Evolutionary conservation across 2,797 vertebrate species (phyloP).

Genomic region (Gallinago stenura): DNA sequence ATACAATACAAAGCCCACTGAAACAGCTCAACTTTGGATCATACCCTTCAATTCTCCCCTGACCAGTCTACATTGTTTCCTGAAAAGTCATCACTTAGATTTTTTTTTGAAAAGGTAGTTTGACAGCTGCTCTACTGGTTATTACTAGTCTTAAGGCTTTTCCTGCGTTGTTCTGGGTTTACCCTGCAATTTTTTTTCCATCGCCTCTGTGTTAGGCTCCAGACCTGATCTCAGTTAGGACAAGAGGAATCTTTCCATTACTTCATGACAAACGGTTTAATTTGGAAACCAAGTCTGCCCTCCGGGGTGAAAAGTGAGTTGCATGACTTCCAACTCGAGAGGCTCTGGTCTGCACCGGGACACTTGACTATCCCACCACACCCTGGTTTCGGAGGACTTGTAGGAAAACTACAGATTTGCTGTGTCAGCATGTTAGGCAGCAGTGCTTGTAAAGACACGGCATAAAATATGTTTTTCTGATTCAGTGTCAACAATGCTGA

Average conservation of each 20-base stretch:
- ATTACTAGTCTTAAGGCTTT: slow-evolving; percentile 30
- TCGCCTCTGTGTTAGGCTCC: not conserved
- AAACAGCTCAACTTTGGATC: slow-evolving; percentile 64
- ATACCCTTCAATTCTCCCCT: slow-evolving; percentile 57
- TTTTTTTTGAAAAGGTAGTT: slow-evolving; percentile 43
- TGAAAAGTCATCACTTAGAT: slow-evolving; percentile 35
- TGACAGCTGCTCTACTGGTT: slow-evolving; percentile 46
- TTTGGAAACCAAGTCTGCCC: slow-evolving; percentile 19
- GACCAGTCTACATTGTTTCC: slow-evolving; percentile 58
- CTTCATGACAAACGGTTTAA: slow-evolving; percentile 24
- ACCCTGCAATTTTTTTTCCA: slow-evolving; percentile 23
- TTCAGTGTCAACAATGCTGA: slow-evolving; percentile 16
- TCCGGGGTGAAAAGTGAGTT: not conserved
- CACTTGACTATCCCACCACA: not conserved
- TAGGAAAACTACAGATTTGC: slow-evolving; percentile 29
- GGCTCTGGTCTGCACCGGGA: not conserved
- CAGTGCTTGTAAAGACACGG: slow-evolving; percentile 16
- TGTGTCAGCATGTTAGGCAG: slow-evolving; percentile 29
- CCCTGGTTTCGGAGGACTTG: not conserved
- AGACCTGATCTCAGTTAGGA: slow-evolving; percentile 45
- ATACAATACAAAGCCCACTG: slow-evolving; percentile 63
- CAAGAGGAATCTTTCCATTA: slow-evolving; percentile 56
- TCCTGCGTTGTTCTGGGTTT: slow-evolving; percentile 10
- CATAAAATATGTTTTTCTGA: slow-evolving; percentile 8
- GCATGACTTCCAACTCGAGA: slow-evolving; percentile 4